Evolutionary conservation across 2,888 invertebrate genomes (phyloP), one percentile per base, ranked within the genome.

Genomic region (Tachina fera): DNA sequence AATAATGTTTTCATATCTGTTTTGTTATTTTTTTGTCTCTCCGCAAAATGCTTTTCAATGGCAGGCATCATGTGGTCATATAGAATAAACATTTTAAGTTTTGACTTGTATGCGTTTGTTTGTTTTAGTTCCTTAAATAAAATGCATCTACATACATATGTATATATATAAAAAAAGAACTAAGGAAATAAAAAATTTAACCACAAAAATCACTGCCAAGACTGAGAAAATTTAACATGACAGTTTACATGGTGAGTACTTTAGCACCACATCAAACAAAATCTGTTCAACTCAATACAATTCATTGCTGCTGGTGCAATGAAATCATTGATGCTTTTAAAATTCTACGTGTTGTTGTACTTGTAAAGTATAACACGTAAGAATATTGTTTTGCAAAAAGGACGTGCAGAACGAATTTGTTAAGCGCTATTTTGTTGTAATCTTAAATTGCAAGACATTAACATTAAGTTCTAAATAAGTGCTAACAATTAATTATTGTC

Each of bases 161-260:
- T 0, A 19, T 19, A 31, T 2, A 10, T 16, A 49, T 19, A 16
- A 45, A 45, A 51, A 39, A 60, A 53, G 58, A 76, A 51, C 11
- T 19, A 51, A 84, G 71, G 43, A 76, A 77, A 76, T 60, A 19
- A 56, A 58, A 60, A 75, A 45, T 58, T 60, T 39, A 19, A 68
- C 41, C 31, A 45, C 22, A 61, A 78, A 84, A 81, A 81, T 76
- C 76, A 84, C 67, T 77, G 45, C 76, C 71, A 83, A 22, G 53
- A 79, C 75, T 67, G 79, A 53, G 56, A 86, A 53, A 76, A 67
- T 49, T 60, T 75, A 86, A 79, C 86, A 83, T 86, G 86, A 86
- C 86, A 86, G 79, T 63, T 86, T 67, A 86, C 86, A 86, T 83
- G 79, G 83, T 65, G 84, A 86, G 84, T 87, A 84, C 87, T 84